Evolutionary conservation across 2,113 vertebrate genomes (phyloP).

Genomic region (Choloepus hoffmanni): DNA sequence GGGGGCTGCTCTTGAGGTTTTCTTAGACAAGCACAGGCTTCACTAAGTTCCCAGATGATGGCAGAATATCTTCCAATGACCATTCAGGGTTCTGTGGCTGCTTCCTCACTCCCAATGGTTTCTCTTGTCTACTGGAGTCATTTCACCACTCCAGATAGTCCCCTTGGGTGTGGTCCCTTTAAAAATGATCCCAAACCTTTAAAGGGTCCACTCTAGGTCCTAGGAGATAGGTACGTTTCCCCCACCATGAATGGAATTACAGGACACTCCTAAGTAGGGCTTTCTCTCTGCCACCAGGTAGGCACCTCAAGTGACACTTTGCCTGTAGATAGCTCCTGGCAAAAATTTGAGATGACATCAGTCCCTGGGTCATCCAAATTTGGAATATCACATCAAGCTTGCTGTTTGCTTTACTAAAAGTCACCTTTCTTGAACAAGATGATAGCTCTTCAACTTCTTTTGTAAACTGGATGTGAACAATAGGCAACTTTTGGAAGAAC

Average conservation of each 20-base stretch:
- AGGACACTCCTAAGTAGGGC: background rate
- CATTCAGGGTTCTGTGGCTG: background rate
- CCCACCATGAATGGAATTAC: background rate
- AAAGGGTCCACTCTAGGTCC: background rate
- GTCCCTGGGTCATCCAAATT: too few species aligned
- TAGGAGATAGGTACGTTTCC: background rate
- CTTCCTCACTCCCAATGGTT: background rate
- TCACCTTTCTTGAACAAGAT: too few species aligned
- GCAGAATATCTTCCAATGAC: background rate
- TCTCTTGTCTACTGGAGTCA: background rate
- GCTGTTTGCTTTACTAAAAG: too few species aligned
- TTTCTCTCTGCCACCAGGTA: background rate
- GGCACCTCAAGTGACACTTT: background rate
- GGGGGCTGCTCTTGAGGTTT: background rate
- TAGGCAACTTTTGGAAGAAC: too few species aligned
- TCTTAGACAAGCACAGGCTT: background rate
- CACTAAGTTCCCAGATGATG: background rate
- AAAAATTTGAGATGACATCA: too few species aligned
- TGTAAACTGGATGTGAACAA: too few species aligned
- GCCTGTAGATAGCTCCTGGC: background rate
- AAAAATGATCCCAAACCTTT: background rate
- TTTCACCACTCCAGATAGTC: background rate
- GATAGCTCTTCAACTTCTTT: too few species aligned
- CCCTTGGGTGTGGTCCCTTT: too few species aligned
- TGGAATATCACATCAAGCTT: too few species aligned